Conservation (phyloP, 2,797 vertebrate genomes). For the Gymnopithys bicolor region DNA sequence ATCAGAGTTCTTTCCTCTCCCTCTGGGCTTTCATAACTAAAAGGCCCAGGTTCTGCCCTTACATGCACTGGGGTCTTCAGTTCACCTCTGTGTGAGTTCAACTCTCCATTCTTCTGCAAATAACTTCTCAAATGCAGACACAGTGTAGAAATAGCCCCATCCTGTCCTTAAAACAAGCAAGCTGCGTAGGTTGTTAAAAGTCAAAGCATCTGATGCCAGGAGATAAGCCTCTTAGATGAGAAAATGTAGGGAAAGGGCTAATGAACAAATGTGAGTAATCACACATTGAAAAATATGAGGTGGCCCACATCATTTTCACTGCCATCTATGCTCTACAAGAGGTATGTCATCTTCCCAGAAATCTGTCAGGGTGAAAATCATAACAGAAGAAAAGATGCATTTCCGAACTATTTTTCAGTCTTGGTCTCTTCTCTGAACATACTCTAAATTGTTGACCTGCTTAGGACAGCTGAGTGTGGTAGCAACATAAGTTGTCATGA, state of each 20-base stretch:
- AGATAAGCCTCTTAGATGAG: background rate
- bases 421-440: background rate
- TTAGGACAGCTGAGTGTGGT: background rate
- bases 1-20: background rate
- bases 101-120: background rate
- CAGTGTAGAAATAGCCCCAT: background rate
- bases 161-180: background rate
- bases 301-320: background rate
- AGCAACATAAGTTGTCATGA: background rate
- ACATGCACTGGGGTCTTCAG: background rate
- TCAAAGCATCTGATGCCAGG: background rate
- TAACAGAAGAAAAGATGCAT: background rate
- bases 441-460: background rate
- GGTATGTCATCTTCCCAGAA: background rate
- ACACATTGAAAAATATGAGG: background rate
- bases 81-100: background rate
- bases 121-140: background rate
- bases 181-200: background rate
- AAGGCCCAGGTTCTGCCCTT: background rate
- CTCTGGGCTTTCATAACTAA: background rate
- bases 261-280: rapidly evolving
- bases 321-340: background rate
- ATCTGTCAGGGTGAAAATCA: background rate
- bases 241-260: background rate
- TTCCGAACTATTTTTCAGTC: background rate